phyloP scores from a whole-genome alignment of 2,113 vertebrate species.

The Heterotis niloticus region DNA sequence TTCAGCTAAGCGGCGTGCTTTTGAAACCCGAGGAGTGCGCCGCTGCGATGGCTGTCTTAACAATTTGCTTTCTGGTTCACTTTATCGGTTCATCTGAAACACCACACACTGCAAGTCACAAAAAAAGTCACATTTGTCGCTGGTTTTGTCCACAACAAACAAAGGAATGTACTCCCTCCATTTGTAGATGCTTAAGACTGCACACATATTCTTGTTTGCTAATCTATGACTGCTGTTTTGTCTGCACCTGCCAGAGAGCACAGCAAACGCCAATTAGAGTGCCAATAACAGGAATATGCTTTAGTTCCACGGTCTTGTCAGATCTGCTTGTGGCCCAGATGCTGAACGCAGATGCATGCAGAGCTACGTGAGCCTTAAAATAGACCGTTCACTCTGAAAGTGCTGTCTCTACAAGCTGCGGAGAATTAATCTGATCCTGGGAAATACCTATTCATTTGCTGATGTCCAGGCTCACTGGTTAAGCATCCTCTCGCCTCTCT shows the following conservation, averaged over 20 bases:
- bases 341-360: constrained; percentile 26
- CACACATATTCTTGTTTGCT: constrained; percentile 31
- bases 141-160: constrained; percentile 24
- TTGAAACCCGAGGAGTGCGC: constrained; percentile 41
- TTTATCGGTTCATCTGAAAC: constrained; percentile 29
- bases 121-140: neutral
- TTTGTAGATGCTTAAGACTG: neutral
- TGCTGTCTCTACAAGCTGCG: constrained; percentile 61
- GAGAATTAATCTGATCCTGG: constrained; percentile 53
- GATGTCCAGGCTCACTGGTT: constrained; percentile 18
- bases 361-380: constrained; percentile 65
- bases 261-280: constrained; percentile 35
- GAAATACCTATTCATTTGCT: constrained; percentile 46
- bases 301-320: constrained; percentile 17
- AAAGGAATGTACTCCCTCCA: constrained; percentile 29
- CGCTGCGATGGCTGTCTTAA: constrained; percentile 35
- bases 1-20: constrained; percentile 42
- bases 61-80: constrained; percentile 35
- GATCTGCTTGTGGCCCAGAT: constrained; percentile 25
- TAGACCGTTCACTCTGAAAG: constrained; percentile 58
- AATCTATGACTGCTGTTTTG: constrained; percentile 28
- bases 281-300: constrained; percentile 38
- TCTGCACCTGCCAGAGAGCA: constrained; percentile 36
- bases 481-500: constrained; percentile 2
- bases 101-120: neutral